These are phyloP conservation scores for Hyles euphorbiae DNA, from an alignment of 1,140 invertebrate species.

Conservation along the genomic window DNA sequence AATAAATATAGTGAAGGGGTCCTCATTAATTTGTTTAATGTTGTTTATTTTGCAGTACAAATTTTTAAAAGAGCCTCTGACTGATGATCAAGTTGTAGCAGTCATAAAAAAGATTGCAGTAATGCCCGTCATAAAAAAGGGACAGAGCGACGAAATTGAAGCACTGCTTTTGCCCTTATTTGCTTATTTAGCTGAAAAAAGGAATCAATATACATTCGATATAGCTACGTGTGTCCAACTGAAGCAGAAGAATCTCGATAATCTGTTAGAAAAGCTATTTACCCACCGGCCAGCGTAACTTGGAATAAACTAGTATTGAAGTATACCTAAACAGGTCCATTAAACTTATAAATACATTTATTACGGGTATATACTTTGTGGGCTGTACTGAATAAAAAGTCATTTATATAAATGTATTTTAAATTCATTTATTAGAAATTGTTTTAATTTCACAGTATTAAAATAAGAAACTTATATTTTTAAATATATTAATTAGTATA, in stretches of 20 bases:
- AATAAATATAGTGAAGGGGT: no score
- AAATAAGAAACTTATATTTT: no score
- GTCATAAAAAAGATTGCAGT: constrained; percentile 1
- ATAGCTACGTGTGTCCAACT: constrained; percentile 13
- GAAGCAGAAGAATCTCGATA: constrained; percentile 1
- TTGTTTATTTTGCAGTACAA: constrained; percentile 47
- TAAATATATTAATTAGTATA: not conserved
- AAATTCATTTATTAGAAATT: no score
- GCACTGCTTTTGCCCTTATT: constrained; percentile 43
- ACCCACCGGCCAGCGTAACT: not conserved
- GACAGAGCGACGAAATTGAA: constrained; percentile 27
- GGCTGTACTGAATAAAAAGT: no score
- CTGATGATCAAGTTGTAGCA: constrained; percentile 28
- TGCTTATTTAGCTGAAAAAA: constrained; percentile 43
- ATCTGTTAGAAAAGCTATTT: not conserved
- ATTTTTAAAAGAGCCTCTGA: constrained; percentile 41
- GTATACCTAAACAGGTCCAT: no score
- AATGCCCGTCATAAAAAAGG: constrained; percentile 3
- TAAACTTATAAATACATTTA: no score
- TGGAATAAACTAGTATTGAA: not conserved
- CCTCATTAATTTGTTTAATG: not conserved
- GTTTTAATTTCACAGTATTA: no score
- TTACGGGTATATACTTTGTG: no score
- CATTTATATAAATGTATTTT: no score
- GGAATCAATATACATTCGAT: constrained; percentile 30